Evolutionary conservation across 2,113 vertebrate genomes (phyloP), one percentile per base, ranked within the genome.

Genomic region (Arothron firmamentum): DNA sequence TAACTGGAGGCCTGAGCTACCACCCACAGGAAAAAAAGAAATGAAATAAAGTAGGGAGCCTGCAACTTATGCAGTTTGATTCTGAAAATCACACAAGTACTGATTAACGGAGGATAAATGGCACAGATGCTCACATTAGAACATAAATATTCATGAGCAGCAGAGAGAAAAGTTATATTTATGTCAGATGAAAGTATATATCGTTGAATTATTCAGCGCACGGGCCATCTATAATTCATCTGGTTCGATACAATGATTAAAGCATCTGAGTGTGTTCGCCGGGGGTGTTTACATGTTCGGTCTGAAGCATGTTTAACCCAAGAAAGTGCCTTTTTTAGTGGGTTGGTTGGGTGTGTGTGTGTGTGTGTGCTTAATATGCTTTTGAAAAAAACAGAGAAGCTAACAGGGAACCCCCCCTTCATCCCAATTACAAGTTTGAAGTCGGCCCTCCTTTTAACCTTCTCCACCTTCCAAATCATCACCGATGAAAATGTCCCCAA

Each of bases 171-270:
- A 84, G 84, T 84, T 67, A 87, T 87, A 90, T 90, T 87, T 87
- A 87, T 89, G 88, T 87, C 82, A 89, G 88, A 87, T 90, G 88
- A 90, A 90, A 87, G 87, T 89, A 87, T 86, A 86, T 88, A 84
- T 86, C 56, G 51, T 69, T 89, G 82, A 90, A 89, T 90, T 79
- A 89, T 90, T 90, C 78, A 90, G 77, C 59, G 70, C 58, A 42
- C 50, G 16, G 65, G 74, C 61, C 85, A 88, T 90, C 73, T 87
- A 88, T 90, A 87, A 90, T 90, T 90, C 79, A 89, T 85, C 70
- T 77, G 72, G 76, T 89, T 89, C 84, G 77, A 90, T 88, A 82
- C 85, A 63, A 86, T 90, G 89, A 90, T 90, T 89, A 90, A 89
- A 89, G 85, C 82, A 73, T 84, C 70, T 85, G 78, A 86, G 83